These are phyloP conservation scores for Leucopternis melanops DNA, from an alignment of 2,113 vertebrate genomes.

Conservation along the genomic window DNA sequence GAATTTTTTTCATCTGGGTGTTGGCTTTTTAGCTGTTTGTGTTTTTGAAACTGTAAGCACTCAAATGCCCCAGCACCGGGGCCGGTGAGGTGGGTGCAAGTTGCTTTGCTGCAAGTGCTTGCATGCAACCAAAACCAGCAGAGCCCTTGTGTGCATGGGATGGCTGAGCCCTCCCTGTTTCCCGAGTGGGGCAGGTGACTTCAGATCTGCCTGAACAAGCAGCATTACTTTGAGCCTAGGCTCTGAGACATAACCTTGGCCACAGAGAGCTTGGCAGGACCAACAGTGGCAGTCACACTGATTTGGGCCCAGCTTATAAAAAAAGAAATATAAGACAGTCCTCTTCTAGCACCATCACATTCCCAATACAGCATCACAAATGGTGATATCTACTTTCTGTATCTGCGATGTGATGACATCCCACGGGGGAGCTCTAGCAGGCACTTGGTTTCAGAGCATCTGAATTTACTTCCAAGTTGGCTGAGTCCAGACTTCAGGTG, in stretches of 20 bases:
- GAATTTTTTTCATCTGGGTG: not conserved
- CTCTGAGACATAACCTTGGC: not conserved
- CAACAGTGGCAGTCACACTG: not conserved
- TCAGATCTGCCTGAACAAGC: not conserved
- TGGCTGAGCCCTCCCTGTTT: not conserved
- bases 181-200: not conserved
- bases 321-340: not conserved
- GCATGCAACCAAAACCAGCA: not conserved
- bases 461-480: not conserved
- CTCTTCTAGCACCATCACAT: not conserved
- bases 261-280: not conserved
- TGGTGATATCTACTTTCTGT: not conserved
- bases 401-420: not conserved
- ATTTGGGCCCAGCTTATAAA: not conserved
- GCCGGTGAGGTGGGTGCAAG: not conserved
- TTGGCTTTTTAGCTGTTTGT: not conserved
- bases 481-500: not conserved
- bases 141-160: accelerated
- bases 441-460: not conserved
- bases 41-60: not conserved
- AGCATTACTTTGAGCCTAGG: not conserved
- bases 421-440: not conserved
- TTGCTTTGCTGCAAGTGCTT: not conserved
- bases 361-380: not conserved
- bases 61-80: accelerated